phyloP scores from a whole-genome alignment of 2,113 vertebrate genomes.

The Osmerus eperlanus region DNA sequence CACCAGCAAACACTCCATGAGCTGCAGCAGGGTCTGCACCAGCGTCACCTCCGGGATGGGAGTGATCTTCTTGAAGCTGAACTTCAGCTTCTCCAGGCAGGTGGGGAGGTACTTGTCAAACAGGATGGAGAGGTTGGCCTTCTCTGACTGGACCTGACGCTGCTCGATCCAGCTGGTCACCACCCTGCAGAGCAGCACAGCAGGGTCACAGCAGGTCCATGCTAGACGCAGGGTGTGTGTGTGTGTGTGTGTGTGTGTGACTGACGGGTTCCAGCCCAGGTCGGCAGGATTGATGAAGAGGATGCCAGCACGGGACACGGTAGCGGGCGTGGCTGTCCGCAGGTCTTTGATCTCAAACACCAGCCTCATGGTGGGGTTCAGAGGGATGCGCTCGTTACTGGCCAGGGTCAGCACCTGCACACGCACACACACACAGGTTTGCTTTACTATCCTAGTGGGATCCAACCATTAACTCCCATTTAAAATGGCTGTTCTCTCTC shows the following conservation, averaged over 20 bases:
- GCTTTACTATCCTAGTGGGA: too few relatives aligned
- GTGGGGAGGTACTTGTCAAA: slow-evolving; percentile 79
- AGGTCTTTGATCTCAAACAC: slow-evolving; percentile 80
- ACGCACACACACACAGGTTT: not conserved
- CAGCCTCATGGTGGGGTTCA: slow-evolving; percentile 77
- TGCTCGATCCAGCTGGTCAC: slow-evolving; percentile 78
- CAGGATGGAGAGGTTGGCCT: slow-evolving; percentile 69
- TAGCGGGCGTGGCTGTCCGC: slow-evolving; percentile 72
- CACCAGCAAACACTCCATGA: slow-evolving; percentile 75
- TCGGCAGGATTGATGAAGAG: slow-evolving; percentile 76
- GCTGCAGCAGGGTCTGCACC: slow-evolving; percentile 67
- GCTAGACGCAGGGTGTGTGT: not conserved
- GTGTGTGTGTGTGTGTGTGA: not conserved
- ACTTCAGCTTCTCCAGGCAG: slow-evolving; percentile 72
- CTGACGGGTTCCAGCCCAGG: slow-evolving; percentile 80
- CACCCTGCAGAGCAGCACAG: slow-evolving; percentile 48
- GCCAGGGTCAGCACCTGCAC: slow-evolving; percentile 78
- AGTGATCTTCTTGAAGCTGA: slow-evolving; percentile 70
- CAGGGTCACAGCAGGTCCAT: not conserved
- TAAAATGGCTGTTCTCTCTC: too few relatives aligned
- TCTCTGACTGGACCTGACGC: slow-evolving; percentile 72
- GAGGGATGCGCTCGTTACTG: slow-evolving; percentile 77
- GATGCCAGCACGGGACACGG: slow-evolving; percentile 76
- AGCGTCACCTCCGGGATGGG: slow-evolving; percentile 65
- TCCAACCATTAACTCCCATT: too few relatives aligned